Evolutionary conservation across 1,140 invertebrate genomes (phyloP).

Genomic region (Oreohelix idahoensis): DNA sequence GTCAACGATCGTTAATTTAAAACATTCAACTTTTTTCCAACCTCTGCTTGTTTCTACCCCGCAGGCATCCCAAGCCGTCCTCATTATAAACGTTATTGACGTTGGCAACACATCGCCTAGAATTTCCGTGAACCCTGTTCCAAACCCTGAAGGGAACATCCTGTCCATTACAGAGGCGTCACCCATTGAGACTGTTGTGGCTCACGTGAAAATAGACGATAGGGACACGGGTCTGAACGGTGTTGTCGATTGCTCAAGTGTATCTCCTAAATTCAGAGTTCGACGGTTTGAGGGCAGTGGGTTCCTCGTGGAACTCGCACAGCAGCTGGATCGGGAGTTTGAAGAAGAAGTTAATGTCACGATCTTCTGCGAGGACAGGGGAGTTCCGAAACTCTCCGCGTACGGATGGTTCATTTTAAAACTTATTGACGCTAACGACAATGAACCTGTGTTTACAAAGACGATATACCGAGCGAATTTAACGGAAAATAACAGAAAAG

Average conservation of each 20-base stretch:
- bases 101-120: conserved; percentile 93
- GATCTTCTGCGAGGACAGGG: conserved; percentile 94
- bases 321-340: conserved; percentile 91
- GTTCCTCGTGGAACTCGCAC: conserved; percentile 82
- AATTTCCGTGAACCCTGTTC: conserved; percentile 78
- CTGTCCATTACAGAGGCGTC: conserved; percentile 56
- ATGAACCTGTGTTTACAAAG: conserved; percentile 92
- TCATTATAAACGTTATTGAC: conserved; percentile 82
- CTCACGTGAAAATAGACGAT: conserved; percentile 60
- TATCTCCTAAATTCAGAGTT: conserved; percentile 50
- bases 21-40: no score
- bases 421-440: conserved; percentile 94
- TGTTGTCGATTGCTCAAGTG: conserved; percentile 51
- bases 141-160: conserved; percentile 47
- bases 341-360: conserved; percentile 86
- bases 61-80: conserved; percentile 77
- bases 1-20: no score
- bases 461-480: conserved; percentile 88
- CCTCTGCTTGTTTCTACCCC: no score
- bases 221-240: conserved; percentile 59
- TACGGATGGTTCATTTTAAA: conserved; percentile 92
- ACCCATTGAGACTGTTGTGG: conserved; percentile 54
- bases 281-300: conserved; percentile 49
- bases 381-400: conserved; percentile 86
- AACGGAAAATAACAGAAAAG: conserved; percentile 92